Conservation (phyloP, 1,140 invertebrate species). For the Apis dorsata region DNA sequence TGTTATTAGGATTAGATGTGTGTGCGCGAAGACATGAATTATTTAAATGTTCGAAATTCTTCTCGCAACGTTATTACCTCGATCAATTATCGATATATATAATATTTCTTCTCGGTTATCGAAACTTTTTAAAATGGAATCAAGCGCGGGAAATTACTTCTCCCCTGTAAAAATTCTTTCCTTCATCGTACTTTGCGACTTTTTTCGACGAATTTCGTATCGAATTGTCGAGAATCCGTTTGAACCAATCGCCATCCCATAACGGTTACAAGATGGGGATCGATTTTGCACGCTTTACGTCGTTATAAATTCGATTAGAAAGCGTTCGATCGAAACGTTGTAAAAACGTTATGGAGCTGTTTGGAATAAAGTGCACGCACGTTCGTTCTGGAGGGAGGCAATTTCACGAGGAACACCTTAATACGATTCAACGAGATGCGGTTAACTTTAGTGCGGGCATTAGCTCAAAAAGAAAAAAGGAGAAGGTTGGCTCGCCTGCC, state of each 20-base stretch:
- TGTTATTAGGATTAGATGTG: not conserved
- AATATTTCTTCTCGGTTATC: not conserved
- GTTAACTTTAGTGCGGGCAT: slow-evolving; percentile 9
- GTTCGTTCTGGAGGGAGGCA: not conserved
- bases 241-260: too few species aligned
- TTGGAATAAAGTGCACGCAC: slow-evolving; percentile 2
- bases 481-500: not conserved
- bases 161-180: not conserved
- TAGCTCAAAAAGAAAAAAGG: not conserved
- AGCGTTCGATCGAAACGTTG: not conserved
- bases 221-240: not conserved
- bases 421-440: slow-evolving; percentile 6
- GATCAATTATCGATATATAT: not conserved
- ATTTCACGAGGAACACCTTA: not conserved
- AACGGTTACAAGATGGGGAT: not conserved
- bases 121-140: not conserved
- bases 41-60: too few species aligned
- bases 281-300: not conserved
- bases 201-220: not conserved
- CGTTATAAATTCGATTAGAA: slow-evolving; percentile 4
- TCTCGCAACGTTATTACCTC: not conserved
- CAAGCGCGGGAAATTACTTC: not conserved
- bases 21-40: not conserved
- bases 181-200: too few species aligned
- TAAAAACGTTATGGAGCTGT: not conserved